A percentile compares a stretch with the other conserved stretches of the same genome.
phyloP scores from a whole-genome alignment of 1,140 invertebrate species.

The Aradophagus sp. region DNA sequence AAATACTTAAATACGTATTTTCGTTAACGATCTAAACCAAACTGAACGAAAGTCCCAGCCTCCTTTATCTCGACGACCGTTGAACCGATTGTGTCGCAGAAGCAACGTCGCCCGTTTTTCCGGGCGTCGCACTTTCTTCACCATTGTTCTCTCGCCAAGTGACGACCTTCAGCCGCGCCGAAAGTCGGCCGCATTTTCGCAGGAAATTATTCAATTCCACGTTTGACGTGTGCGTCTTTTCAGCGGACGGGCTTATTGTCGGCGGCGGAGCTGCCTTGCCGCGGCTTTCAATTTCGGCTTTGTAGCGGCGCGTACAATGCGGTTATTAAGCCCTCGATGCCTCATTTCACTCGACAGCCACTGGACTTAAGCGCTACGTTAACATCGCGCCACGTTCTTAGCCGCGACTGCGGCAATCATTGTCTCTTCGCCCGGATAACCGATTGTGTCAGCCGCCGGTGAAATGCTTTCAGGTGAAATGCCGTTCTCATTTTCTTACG shows the following conservation, averaged over 20 bases:
- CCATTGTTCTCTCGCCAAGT: slow-evolving; percentile 20
- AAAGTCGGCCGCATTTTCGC: slow-evolving; percentile 36
- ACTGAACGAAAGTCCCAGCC: too few species aligned
- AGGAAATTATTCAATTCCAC: slow-evolving; percentile 56
- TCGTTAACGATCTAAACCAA: too few species aligned
- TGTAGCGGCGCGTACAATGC: slow-evolving; percentile 14
- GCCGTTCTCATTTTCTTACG: slow-evolving; percentile 37
- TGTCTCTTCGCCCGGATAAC: slow-evolving; percentile 38
- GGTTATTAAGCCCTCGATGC: slow-evolving; percentile 48
- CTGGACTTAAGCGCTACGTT: slow-evolving; percentile 49
- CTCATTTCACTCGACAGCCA: slow-evolving; percentile 45
- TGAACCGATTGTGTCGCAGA: too few species aligned
- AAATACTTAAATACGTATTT: too few species aligned
- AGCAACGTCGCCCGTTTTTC: too few species aligned
- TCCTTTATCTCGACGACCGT: too few species aligned
- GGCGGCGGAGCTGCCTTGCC: slow-evolving; percentile 28
- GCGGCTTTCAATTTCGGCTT: slow-evolving; percentile 47
- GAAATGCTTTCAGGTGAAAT: slow-evolving; percentile 44
- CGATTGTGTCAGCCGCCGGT: slow-evolving; percentile 42
- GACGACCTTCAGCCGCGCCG: slow-evolving; percentile 39
- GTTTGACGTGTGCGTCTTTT: slow-evolving; percentile 36
- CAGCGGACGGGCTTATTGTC: slow-evolving; percentile 30
- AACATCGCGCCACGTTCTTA: slow-evolving; percentile 43
- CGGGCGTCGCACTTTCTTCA: too few species aligned
- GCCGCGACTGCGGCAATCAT: slow-evolving; percentile 35